Evolutionary conservation across 2,888 invertebrate species (phyloP), one percentile per base, ranked within the genome.

Genomic region (Mesodorylaimus sp.): DNA sequence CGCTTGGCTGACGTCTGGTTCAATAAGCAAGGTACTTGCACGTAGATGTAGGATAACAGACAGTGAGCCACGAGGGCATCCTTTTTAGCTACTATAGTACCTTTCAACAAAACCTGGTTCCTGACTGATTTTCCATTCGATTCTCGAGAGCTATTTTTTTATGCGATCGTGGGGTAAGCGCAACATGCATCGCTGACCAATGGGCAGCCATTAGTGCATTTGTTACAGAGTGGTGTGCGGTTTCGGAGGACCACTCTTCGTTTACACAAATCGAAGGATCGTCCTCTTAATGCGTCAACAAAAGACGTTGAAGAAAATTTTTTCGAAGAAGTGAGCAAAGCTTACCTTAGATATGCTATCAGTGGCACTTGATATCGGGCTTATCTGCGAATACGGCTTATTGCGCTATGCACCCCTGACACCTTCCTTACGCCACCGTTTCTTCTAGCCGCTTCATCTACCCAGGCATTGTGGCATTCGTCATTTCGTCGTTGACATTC

Each of bases 401-500:
- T n/a, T n/a, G n/a, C n/a, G n/a, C n/a, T n/a, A n/a, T n/a, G n/a
- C n/a, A n/a, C n/a, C n/a, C n/a, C n/a, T n/a, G n/a, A n/a, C n/a
- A n/a, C n/a, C n/a, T n/a, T n/a, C n/a, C n/a, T n/a, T n/a, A n/a
- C n/a, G n/a, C n/a, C n/a, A n/a, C n/a, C n/a, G n/a, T n/a, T n/a
- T n/a, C n/a, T n/a, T n/a, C n/a, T 76, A 88, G 91, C 64, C 87
- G 88, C 45, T 89, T 93, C 70, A 77, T 97, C 55, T 97, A 95
- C 70, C 95, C 95, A 0, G 84, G 85, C 1, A 76, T 91, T 57
- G 79, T 95, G 52, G 82, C 89, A 0, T 71, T 89, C 47, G 68
- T 83, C 25, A 84, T 89, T 45, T 80, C 81, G 61, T 81, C 82
- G 1, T 75, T 86, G 1, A 81, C 87, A 25, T 95, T 89, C 71